These are phyloP conservation scores for Pseudomyrmex flavicornis DNA, from an alignment of 1,140 invertebrate genomes.

Conservation along the genomic window DNA sequence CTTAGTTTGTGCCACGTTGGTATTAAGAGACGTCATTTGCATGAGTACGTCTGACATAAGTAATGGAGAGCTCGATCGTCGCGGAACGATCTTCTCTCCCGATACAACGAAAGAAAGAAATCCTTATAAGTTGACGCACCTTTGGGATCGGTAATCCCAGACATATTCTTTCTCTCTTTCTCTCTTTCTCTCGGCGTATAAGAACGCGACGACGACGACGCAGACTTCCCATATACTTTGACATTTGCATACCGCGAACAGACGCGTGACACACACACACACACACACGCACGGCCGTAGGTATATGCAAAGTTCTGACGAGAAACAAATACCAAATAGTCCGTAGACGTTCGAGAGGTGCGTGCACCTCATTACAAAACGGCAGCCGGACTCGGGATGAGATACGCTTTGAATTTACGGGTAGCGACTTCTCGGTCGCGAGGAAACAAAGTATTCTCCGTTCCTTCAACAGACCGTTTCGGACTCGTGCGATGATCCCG, in stretches of 20 bases:
- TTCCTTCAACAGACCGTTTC: not conserved
- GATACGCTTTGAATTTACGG: constrained; percentile 66
- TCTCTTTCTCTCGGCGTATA: constrained; percentile 58
- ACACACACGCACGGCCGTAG: constrained; percentile 5
- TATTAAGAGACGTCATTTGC: constrained; percentile 7
- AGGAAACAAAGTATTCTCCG: not conserved
- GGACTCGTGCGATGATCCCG: not conserved
- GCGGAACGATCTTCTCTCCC: constrained; percentile 54
- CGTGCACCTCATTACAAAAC: constrained; percentile 70
- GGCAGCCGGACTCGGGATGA: constrained; percentile 35
- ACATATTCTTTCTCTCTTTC: not conserved
- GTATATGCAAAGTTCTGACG: constrained; percentile 71
- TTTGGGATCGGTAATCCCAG: constrained; percentile 62
- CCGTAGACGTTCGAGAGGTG: constrained; percentile 64
- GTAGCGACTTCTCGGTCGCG: constrained; percentile 12
- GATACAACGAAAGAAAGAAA: constrained; percentile 54
- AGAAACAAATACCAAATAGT: constrained; percentile 74
- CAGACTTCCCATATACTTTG: constrained; percentile 59
- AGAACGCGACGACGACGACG: constrained; percentile 27
- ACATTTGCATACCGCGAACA: constrained; percentile 63
- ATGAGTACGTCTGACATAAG: not conserved
- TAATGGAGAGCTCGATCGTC: constrained; percentile 57
- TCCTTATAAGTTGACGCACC: constrained; percentile 63
- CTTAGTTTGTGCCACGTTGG: not conserved
- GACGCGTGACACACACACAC: constrained; percentile 56